These are phyloP conservation scores for Drosophila testacea DNA, from an alignment of 2,888 invertebrate genomes.

Conservation along the genomic window DNA sequence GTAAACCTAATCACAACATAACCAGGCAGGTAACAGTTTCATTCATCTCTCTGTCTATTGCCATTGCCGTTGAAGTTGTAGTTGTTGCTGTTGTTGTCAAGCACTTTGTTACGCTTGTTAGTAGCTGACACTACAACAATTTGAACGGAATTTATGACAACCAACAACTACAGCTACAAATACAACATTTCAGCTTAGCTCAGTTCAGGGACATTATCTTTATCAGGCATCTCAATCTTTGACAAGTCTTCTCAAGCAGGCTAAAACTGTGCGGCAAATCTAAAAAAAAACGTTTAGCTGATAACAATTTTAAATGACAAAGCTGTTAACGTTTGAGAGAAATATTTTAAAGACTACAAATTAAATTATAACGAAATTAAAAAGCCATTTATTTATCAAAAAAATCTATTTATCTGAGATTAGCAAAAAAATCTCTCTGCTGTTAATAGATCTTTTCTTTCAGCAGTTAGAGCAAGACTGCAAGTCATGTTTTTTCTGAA, in stretches of 20 bases:
- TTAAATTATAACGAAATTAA: constrained; percentile 1
- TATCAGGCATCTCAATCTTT: constrained; percentile 35
- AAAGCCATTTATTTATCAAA: constrained; percentile 1
- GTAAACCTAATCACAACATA: constrained; percentile 72
- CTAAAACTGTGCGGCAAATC: constrained; percentile 17
- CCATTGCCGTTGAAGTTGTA: background rate
- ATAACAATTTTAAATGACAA: constrained; percentile 31
- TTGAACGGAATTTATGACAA: constrained; percentile 69
- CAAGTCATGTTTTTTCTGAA: constrained; percentile 9
- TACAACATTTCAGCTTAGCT: constrained; percentile 10
- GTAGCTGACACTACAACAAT: constrained; percentile 66
- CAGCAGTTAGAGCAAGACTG: constrained; percentile 1
- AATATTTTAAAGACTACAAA: background rate
- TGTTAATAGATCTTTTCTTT: constrained; percentile 17
- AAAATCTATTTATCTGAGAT: background rate
- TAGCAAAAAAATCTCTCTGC: background rate
- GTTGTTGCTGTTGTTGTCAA: constrained; percentile 31
- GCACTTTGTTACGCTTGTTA: constrained; percentile 75
- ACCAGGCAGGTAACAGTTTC: constrained; percentile 70
- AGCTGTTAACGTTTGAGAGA: constrained; percentile 18
- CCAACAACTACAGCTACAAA: constrained; percentile 13
- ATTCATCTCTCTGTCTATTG: constrained; percentile 46
- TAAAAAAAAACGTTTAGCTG: constrained; percentile 8
- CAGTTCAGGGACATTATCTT: constrained; percentile 42
- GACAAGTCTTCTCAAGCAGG: constrained; percentile 20